A percentile compares a stretch with the other conserved stretches of the same genome.
phyloP scores from a whole-genome alignment of 2,797 vertebrate genomes.

The Sebastes matsubarae region DNA sequence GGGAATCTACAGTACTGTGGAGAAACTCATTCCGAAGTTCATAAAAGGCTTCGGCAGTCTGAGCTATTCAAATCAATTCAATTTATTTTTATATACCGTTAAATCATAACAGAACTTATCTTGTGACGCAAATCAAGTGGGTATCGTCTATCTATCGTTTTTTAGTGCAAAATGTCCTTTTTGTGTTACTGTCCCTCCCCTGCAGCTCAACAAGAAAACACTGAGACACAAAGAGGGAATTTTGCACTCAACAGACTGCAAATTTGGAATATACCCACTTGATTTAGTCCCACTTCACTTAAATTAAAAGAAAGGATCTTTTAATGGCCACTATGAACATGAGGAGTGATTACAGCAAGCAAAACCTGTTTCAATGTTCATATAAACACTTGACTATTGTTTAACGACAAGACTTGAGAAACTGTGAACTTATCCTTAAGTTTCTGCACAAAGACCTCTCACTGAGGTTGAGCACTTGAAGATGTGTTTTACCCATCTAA shows the following conservation, averaged over 20 bases:
- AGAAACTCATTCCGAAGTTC: neutral
- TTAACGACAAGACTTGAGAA: neutral
- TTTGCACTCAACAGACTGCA: neutral
- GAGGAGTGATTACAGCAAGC: neutral
- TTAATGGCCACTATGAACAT: neutral
- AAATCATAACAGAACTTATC: too few species aligned
- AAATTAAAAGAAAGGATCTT: neutral
- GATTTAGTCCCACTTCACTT: neutral
- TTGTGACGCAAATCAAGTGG: too few species aligned
- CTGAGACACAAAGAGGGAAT: neutral
- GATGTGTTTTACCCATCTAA: neutral
- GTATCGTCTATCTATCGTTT: neutral
- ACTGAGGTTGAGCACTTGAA: neutral
- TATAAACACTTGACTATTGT: neutral
- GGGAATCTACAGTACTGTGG: too few species aligned
- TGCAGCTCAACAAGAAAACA: neutral
- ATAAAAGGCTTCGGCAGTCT: neutral
- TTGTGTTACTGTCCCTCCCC: neutral
- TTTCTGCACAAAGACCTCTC: conserved; percentile 53
- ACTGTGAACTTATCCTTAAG: conserved; percentile 5
- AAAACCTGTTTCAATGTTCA: neutral
- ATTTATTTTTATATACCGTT: too few species aligned
- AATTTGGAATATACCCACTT: neutral
- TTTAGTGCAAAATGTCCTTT: neutral
- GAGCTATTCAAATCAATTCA: neutral